These are phyloP conservation scores for Nycteola revayana DNA, from an alignment of 2,888 invertebrate species.

Conservation along the genomic window DNA sequence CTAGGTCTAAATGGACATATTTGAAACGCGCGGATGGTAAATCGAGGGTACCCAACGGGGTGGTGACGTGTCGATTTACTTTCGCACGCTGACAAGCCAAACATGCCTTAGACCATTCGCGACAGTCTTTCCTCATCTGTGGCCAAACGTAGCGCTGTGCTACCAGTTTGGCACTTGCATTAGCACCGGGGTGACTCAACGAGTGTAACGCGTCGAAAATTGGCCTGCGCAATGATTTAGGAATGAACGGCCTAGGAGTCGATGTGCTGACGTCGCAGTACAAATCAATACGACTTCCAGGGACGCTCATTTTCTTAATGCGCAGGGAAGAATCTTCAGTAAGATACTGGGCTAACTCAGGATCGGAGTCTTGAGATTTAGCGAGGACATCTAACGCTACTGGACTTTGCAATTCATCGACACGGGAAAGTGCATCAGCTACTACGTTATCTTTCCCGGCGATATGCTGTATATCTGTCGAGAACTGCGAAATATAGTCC, in stretches of 20 bases:
- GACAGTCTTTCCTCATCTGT: conserved; percentile 37
- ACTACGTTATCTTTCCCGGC: too few species aligned
- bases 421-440: too few species aligned
- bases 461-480: too few species aligned
- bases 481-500: too few species aligned
- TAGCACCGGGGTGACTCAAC: conserved; percentile 27
- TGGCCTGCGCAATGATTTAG: conserved; percentile 16
- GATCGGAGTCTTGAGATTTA: background rate
- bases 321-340: conserved; percentile 18
- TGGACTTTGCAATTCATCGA: too few species aligned
- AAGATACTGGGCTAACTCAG: too few species aligned
- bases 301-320: conserved; percentile 12
- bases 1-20: conserved; percentile 2
- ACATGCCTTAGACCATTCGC: conserved; percentile 38
- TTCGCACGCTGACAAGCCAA: conserved; percentile 44
- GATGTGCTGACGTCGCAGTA: conserved; percentile 29
- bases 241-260: conserved; percentile 26
- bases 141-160: conserved; percentile 49
- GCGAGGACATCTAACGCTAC: too few species aligned
- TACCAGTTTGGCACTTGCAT: conserved; percentile 29
- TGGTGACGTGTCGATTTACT: conserved; percentile 35
- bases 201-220: conserved; percentile 30
- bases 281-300: conserved; percentile 8
- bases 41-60: conserved; percentile 30
- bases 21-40: conserved; percentile 31